Evolutionary conservation across 2,888 invertebrate genomes (phyloP).

Genomic region (Charanyca ferruginea): DNA sequence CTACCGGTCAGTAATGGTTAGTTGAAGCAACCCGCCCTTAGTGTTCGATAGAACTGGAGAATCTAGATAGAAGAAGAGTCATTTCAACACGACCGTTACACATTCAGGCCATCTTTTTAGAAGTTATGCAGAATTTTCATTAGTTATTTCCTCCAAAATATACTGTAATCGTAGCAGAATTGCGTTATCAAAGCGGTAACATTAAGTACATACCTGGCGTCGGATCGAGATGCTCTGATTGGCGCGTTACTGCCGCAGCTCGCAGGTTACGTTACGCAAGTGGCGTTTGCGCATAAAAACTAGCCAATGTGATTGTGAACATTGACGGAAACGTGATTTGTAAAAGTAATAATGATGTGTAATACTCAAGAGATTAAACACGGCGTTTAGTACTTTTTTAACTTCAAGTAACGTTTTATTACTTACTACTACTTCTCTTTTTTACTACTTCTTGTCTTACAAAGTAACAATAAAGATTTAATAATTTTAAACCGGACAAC

Average conservation of each 20-base stretch:
- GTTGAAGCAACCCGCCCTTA: too few relatives aligned
- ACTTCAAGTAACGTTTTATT: background rate
- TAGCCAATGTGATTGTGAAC: conserved; percentile 57
- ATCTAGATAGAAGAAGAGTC: background rate
- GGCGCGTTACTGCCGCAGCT: conserved; percentile 71
- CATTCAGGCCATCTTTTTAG: background rate
- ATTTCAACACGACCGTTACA: background rate
- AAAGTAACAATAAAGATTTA: background rate
- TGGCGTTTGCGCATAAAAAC: conserved; percentile 69
- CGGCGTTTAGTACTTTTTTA: too few relatives aligned
- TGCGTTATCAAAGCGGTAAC: conserved; percentile 65
- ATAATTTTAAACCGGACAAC: conserved; percentile 22
- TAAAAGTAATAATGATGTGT: conserved; percentile 20
- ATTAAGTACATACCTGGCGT: conserved; percentile 61
- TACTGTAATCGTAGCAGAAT: conserved; percentile 46
- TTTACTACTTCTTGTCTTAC: too few relatives aligned
- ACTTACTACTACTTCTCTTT: too few relatives aligned
- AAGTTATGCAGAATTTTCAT: background rate
- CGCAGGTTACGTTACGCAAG: conserved; percentile 69
- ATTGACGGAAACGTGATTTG: conserved; percentile 46
- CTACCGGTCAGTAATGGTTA: too few relatives aligned
- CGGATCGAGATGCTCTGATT: conserved; percentile 84
- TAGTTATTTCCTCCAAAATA: conserved; percentile 34
- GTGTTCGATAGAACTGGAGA: background rate
- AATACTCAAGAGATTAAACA: too few relatives aligned